Base-by-base conservation (phyloP, 2,113 vertebrate genomes). In the Collichthys lucidus region DNA sequence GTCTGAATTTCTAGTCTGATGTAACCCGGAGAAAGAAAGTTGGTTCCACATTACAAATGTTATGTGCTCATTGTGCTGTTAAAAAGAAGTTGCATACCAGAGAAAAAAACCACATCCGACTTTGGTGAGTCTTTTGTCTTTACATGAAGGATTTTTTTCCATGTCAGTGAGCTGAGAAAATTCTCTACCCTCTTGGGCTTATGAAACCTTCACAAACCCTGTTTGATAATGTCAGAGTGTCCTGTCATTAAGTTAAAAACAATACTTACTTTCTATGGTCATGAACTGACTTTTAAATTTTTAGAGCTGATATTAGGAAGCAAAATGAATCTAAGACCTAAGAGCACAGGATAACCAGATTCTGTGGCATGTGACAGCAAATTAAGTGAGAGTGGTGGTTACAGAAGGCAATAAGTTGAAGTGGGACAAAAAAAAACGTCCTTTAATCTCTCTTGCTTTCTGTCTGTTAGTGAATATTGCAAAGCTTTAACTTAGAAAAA, bases 11-110 rank as follows among this genome's bases (percentile, higher is more conserved):
- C 2, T 69, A 46, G 40, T 74, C 44, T 83, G 74, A 78, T 82
- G 62, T 77, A 85, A 89, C 65, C 14, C 22, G 22, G 20, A 75
- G 72, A 85, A 82, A 88, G 19, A 68, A 35, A 29, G 17, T 77
- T 1, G 2, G 31, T 11, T 47, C 15, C 62, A 66, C n/a, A 59
- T 69, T 57, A 74, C 72, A 80, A 22, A 79, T 80, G 42, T 47
- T 47, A 24, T 71, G 74, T 56, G 66, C 71, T 82, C 55, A 47
- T 76, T 76, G 69, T 61, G n/a, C 14, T 75, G 59, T 72, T 63
- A 22, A 55, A 68, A 64, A 60, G 3, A 55, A 76, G 35, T 61
- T 80, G 84, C 19, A 11, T 47, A 61, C 66, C n/a, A 59, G 42
- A 60, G 24, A 14, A 53, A 62, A 62, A 44, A 72, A 52, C 7